Conservation (phyloP, 2,888 invertebrate genomes). For the Agrotis clavis region DNA sequence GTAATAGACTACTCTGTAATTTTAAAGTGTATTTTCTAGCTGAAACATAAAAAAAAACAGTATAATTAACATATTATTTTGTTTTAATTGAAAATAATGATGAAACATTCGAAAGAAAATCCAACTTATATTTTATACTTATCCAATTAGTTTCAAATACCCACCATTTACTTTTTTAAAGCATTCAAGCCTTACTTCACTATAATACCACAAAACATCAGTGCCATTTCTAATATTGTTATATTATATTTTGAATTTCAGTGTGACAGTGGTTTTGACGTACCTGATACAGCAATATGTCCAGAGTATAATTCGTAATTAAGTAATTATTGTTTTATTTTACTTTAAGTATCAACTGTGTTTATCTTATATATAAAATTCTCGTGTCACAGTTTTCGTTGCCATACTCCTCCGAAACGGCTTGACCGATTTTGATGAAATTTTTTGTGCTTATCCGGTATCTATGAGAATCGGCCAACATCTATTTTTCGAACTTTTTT, state of each 20-base stretch:
- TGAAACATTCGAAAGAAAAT: too few species aligned
- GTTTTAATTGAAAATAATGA: too few species aligned
- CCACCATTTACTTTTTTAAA: constrained; percentile 21
- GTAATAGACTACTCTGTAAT: neutral
- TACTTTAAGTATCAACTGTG: constrained; percentile 6
- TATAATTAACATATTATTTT: too few species aligned
- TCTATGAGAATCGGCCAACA: too few species aligned
- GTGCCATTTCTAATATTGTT: constrained; percentile 67
- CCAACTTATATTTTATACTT: too few species aligned
- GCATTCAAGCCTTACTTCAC: constrained; percentile 1
- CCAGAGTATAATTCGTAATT: constrained; percentile 77
- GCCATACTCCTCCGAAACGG: too few species aligned
- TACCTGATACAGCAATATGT: constrained; percentile 87
- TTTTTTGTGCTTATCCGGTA: too few species aligned
- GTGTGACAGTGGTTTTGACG: constrained; percentile 85
- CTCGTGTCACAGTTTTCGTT: too few species aligned
- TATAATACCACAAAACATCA: constrained; percentile 15
- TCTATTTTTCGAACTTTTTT: too few species aligned
- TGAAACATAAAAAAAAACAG: neutral
- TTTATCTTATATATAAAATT: too few species aligned
- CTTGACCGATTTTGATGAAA: too few species aligned
- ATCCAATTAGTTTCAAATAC: neutral
- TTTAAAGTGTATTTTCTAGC: neutral
- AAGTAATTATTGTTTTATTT: constrained; percentile 28
- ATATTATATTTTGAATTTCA: constrained; percentile 81